Conservation (phyloP, 2,888 invertebrate genomes). For the Drosophila flavopinicola region DNA sequence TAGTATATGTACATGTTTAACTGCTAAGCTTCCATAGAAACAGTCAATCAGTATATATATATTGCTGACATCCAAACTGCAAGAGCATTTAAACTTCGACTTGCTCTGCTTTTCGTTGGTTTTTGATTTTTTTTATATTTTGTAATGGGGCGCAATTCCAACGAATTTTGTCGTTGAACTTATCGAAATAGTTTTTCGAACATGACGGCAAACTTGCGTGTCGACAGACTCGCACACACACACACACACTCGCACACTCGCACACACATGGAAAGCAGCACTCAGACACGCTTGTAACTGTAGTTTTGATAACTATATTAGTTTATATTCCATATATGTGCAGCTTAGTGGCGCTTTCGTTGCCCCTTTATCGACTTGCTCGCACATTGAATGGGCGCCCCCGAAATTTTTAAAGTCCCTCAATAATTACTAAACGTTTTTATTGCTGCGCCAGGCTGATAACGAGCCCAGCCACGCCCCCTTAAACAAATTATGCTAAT, state of each 20-base stretch:
- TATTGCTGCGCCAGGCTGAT: slow-evolving; percentile 69
- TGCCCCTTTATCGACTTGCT: slow-evolving; percentile 56
- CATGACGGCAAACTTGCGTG: slow-evolving; percentile 71
- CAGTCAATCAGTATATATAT: no score
- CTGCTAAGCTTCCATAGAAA: no score
- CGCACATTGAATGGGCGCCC: slow-evolving; percentile 46
- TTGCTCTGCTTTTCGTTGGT: not conserved
- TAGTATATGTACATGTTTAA: no score
- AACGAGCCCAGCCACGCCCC: slow-evolving; percentile 33
- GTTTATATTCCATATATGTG: slow-evolving; percentile 33
- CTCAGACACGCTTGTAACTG: slow-evolving; percentile 45
- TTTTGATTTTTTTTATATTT: slow-evolving; percentile 37
- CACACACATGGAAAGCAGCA: slow-evolving; percentile 7
- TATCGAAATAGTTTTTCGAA: slow-evolving; percentile 73
- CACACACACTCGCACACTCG: slow-evolving; percentile 6
- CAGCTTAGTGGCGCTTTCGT: slow-evolving; percentile 9
- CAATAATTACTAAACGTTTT: slow-evolving; percentile 75
- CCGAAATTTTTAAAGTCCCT: slow-evolving; percentile 30
- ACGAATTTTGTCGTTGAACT: slow-evolving; percentile 73
- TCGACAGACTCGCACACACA: slow-evolving; percentile 28
- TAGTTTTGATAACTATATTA: slow-evolving; percentile 69
- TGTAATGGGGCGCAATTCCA: slow-evolving; percentile 51
- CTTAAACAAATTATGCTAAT: slow-evolving; percentile 63
- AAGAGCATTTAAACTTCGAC: not conserved
- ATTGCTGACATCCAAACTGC: no score